Evolutionary conservation across 2,888 invertebrate genomes (phyloP).

Genomic region (Mimumesa dahlbomi): DNA sequence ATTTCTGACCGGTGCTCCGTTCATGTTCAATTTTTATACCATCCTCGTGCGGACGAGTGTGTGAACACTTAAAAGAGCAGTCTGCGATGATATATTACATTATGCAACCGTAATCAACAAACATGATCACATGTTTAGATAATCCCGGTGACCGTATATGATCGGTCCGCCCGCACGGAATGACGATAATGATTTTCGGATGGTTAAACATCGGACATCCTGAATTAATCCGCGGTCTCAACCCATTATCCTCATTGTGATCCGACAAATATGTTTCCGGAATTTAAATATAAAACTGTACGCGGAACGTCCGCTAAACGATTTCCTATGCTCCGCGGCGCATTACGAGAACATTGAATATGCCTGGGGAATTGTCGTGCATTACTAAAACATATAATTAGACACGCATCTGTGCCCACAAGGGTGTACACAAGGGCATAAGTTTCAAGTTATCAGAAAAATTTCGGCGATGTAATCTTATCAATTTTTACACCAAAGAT

Average conservation of each 20-base stretch:
- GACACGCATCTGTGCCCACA: not conserved
- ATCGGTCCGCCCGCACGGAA: not conserved
- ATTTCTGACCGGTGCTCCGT: conserved; percentile 4
- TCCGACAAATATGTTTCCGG: conserved; percentile 40
- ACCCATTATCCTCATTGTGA: conserved; percentile 13
- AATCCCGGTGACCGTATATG: conserved; percentile 23
- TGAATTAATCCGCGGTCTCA: conserved; percentile 25
- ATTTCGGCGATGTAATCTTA: too few species aligned
- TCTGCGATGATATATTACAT: conserved; percentile 26
- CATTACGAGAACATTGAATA: conserved; percentile 3
- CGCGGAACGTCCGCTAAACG: conserved; percentile 4
- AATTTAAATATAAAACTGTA: conserved; percentile 22
- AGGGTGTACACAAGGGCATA: not conserved
- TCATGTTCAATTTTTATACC: conserved; percentile 37
- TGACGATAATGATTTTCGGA: conserved; percentile 29
- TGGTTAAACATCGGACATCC: conserved; percentile 46
- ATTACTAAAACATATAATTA: conserved; percentile 1
- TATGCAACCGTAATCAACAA: conserved; percentile 27
- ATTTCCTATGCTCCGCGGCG: conserved; percentile 1
- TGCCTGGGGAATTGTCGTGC: conserved; percentile 11
- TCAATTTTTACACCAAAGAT: not conserved
- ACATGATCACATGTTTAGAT: conserved; percentile 27
- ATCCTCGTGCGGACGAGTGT: not conserved
- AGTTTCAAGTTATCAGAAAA: not conserved
- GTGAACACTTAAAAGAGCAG: conserved; percentile 4